A percentile compares a stretch with the other conserved stretches of the same genome.
These are phyloP conservation scores for Kryptopterus vitreolus DNA, from an alignment of 2,797 vertebrate species.

Conservation along the genomic window DNA sequence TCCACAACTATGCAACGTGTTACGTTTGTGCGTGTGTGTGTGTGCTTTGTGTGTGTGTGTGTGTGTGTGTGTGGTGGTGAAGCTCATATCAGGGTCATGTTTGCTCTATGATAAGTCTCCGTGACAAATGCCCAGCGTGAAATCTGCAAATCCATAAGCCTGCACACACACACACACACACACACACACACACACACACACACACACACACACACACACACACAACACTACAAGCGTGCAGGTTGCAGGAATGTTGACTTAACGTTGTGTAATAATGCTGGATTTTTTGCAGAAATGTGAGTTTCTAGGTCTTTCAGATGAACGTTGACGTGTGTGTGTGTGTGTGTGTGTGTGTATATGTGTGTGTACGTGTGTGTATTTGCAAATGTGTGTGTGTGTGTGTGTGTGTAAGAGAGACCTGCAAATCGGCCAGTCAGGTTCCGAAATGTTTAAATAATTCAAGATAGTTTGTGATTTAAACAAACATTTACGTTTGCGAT, in stretches of 20 bases:
- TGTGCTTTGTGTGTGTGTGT: neutral
- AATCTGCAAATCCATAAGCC: neutral
- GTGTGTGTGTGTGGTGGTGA: no score
- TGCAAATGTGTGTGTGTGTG: no score
- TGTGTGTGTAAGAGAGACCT: no score
- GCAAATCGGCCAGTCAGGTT: no score
- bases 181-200: slow-evolving; percentile 6
- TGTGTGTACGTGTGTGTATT: no score
- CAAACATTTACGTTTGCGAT: neutral
- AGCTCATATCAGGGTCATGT: slow-evolving; percentile 28
- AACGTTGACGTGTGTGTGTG: neutral
- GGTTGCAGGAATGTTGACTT: neutral
- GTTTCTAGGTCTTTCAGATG: neutral
- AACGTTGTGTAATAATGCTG: neutral
- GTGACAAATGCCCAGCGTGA: neutral
- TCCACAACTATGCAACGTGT: neutral
- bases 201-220: neutral
- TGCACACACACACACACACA: neutral
- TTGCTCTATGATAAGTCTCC: slow-evolving; percentile 6
- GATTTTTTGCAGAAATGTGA: neutral
- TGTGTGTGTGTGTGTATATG: no score
- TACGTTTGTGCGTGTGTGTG: neutral
- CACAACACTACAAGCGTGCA: neutral
- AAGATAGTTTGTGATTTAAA: neutral
- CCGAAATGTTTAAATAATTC: no score